Conservation (phyloP, 1,140 invertebrate species). For the Diuraphis noxia region DNA sequence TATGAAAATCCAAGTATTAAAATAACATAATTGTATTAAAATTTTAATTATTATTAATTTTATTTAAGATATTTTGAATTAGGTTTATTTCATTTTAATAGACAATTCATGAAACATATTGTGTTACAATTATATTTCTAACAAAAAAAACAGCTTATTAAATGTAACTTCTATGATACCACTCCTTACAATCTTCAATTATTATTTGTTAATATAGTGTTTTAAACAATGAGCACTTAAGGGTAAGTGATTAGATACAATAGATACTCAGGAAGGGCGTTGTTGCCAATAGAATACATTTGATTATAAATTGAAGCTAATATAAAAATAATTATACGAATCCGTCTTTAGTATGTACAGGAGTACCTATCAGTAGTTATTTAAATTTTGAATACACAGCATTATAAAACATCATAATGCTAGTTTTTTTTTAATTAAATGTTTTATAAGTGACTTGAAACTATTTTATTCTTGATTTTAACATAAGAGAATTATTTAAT, state of each 20-base stretch:
- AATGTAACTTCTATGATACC: background rate
- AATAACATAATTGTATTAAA: too few relatives aligned
- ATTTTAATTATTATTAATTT: too few relatives aligned
- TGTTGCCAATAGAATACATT: background rate
- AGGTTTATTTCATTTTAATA: background rate
- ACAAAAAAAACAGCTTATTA: background rate
- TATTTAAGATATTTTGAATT: too few relatives aligned
- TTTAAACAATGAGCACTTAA: constrained; percentile 24
- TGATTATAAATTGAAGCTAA: constrained; percentile 3
- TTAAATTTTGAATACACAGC: too few relatives aligned
- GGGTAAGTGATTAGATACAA: background rate
- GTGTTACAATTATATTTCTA: constrained; percentile 4
- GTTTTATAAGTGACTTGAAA: too few relatives aligned
- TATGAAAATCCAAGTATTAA: background rate
- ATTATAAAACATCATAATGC: too few relatives aligned
- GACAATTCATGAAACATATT: background rate
- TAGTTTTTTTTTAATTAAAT: too few relatives aligned
- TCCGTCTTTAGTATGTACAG: background rate
- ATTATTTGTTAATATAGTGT: constrained; percentile 15
- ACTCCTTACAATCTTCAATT: constrained; percentile 31
- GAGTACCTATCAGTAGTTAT: background rate
- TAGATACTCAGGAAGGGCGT: constrained; percentile 33
- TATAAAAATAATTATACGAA: background rate
- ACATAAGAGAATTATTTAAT: too few relatives aligned
- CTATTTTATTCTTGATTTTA: too few relatives aligned